phyloP scores from a whole-genome alignment of 2,888 invertebrate genomes.

The Blastobasis lacticolella region DNA sequence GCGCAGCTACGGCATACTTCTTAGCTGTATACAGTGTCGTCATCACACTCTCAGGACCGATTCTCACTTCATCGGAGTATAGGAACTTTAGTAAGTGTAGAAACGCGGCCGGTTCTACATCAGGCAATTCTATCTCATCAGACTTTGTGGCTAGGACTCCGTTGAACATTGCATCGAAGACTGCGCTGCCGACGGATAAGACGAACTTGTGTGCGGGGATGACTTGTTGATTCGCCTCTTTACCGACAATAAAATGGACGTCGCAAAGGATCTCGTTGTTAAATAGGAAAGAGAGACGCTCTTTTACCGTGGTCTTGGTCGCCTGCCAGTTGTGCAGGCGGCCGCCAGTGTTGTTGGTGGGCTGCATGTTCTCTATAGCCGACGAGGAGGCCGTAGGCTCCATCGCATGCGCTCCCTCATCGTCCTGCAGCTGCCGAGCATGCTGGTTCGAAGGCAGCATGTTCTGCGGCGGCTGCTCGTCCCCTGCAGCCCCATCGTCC shows the following conservation, averaged over 20 bases:
- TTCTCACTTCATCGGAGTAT: slow-evolving; percentile 88
- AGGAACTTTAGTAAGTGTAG: slow-evolving; percentile 81
- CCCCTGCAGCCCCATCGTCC: slow-evolving; percentile 46
- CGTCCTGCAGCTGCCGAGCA: slow-evolving; percentile 45
- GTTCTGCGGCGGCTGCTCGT: slow-evolving; percentile 64
- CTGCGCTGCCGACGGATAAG: slow-evolving; percentile 86
- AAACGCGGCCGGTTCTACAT: slow-evolving; percentile 89
- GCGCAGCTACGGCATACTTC: slow-evolving; percentile 88
- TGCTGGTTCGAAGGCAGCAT: slow-evolving; percentile 69
- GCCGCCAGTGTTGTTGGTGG: slow-evolving; percentile 57
- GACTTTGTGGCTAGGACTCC: slow-evolving; percentile 81
- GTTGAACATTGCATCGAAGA: slow-evolving; percentile 91
- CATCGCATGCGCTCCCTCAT: slow-evolving; percentile 39
- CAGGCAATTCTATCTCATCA: slow-evolving; percentile 85
- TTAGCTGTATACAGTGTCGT: slow-evolving; percentile 90
- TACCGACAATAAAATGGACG: slow-evolving; percentile 86
- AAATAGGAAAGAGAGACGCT: slow-evolving; percentile 78
- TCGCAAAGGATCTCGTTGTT: slow-evolving; percentile 75
- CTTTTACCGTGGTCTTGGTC: slow-evolving; percentile 82
- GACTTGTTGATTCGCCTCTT: slow-evolving; percentile 77
- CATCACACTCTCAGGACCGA: slow-evolving; percentile 91
- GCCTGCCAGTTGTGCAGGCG: slow-evolving; percentile 81
- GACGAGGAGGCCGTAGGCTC: slow-evolving; percentile 47
- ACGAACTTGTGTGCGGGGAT: slow-evolving; percentile 89
- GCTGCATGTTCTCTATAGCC: slow-evolving; percentile 54